A percentile compares a stretch with the other conserved stretches of the same genome.
Conservation (phyloP, 92 coral and sea anemone genomes). For the Siderastrea radians region DNA sequence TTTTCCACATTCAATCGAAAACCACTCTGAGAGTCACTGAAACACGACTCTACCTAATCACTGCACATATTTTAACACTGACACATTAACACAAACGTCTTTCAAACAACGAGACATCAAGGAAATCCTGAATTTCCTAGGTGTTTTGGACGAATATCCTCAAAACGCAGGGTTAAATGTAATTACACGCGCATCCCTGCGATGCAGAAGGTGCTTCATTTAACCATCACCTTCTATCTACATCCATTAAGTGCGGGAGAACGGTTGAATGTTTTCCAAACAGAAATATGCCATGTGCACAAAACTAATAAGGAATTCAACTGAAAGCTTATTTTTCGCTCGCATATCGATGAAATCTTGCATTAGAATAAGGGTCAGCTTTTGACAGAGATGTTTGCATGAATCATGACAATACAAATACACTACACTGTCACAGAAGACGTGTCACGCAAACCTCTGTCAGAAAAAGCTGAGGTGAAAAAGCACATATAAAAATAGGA, state of each 20-base stretch:
- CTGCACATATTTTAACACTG: neutral
- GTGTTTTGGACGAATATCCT: neutral
- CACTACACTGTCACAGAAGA: neutral
- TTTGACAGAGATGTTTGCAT: neutral
- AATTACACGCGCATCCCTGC: neutral
- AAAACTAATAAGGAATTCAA: neutral
- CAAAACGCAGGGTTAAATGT: neutral
- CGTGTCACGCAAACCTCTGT: slow-evolving; percentile 8
- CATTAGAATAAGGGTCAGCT: neutral
- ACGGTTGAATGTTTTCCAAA: neutral
- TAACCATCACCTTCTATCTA: slow-evolving; percentile 6
- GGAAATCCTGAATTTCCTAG: neutral
- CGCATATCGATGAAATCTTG: neutral
- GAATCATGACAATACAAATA: neutral
- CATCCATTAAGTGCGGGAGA: neutral
- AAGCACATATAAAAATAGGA: slow-evolving; percentile 51
- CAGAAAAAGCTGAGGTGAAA: too few relatives aligned
- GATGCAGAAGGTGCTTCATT: neutral
- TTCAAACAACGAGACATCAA: neutral
- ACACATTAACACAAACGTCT: neutral
- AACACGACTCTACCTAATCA: too few relatives aligned
- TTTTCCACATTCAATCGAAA: too few relatives aligned
- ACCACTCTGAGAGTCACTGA: too few relatives aligned
- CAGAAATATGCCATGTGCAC: neutral
- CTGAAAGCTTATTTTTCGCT: neutral